Evolutionary conservation across 2,113 vertebrate species (phyloP), one percentile per base, ranked within the genome.

Genomic region (Sisor rabdophorus): DNA sequence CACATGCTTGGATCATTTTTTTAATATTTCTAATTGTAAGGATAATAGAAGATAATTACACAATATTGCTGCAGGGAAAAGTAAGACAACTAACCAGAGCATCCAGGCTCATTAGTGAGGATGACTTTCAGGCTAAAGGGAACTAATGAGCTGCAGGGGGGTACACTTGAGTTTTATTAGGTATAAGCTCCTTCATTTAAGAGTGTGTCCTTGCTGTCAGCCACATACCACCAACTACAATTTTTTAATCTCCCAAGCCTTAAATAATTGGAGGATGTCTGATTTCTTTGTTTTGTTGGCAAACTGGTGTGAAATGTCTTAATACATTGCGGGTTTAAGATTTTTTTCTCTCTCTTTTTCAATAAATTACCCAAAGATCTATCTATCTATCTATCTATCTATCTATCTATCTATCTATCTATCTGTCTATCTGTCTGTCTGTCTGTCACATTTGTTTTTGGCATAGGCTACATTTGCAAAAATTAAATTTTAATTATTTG

Each of bases 291-390:
- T 65, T 5, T 28, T 22, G 3, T 16, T 40, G 48, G 8, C 11
- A 64, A 63, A 36, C 13, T 63, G 24, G 3, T 2, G 32, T 55
- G 9, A 12, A 74, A 52, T 32, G n/a, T 3, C 13, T 61, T 16
- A 63, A 63, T 4, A 26, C 58, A 32, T 52, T 71, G 53, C 53
- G 56, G 20, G 30, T 36, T 48, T 17, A 73, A 56, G 76, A 36
- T 47, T 52, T 76, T 59, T 76, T 22, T 73, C 40, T 82, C 53
- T 81, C 79, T 82, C 70, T 79, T 78, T 78, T 65, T 65, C n/a
- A n/a, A n/a, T n/a, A n/a, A n/a, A n/a, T n/a, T n/a, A n/a, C n/a
- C n/a, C n/a, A n/a, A n/a, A n/a, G n/a, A n/a, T n/a, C 26, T 75
- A 10, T 65, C 52, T 84, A 71, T 61, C 44, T 71, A 72, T 76